Evolutionary conservation across 2,113 vertebrate species (phyloP).

Genomic region (Pseudonaja textilis): DNA sequence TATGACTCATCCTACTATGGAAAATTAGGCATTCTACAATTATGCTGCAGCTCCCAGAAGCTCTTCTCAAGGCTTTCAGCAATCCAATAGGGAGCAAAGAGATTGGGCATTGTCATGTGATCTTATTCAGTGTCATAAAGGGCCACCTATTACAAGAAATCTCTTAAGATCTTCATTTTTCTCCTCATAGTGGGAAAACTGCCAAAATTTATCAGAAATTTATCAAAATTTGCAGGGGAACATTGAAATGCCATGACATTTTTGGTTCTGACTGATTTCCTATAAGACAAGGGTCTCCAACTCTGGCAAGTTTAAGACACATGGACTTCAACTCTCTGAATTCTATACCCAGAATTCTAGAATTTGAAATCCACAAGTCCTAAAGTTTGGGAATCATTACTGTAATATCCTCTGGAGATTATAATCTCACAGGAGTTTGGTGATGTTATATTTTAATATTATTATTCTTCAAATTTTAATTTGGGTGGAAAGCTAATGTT

Average conservation of each 20-base stretch:
- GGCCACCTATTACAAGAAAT: neutral
- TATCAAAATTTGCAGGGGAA: neutral
- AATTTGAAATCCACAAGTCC: neutral
- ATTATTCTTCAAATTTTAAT: neutral
- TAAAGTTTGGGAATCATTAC: neutral
- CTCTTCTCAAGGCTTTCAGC: neutral
- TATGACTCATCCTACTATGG: neutral
- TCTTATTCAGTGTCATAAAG: neutral
- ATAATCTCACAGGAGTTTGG: neutral
- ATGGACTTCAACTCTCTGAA: neutral
- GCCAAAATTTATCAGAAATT: neutral
- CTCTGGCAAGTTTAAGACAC: neutral
- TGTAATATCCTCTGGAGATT: neutral
- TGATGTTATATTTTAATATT: neutral
- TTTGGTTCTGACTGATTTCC: neutral
- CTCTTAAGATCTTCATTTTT: neutral
- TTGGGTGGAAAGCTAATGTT: neutral
- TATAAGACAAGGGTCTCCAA: neutral
- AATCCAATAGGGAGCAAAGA: neutral
- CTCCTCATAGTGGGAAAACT: neutral
- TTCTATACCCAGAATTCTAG: neutral
- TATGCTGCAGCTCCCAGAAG: neutral
- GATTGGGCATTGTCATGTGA: neutral
- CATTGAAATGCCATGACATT: neutral
- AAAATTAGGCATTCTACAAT: neutral